Percentiles rank a stretch among this genome's conserved stretches.
Conservation (phyloP, 2,797 vertebrate genomes). For the Florisuga fusca region DNA sequence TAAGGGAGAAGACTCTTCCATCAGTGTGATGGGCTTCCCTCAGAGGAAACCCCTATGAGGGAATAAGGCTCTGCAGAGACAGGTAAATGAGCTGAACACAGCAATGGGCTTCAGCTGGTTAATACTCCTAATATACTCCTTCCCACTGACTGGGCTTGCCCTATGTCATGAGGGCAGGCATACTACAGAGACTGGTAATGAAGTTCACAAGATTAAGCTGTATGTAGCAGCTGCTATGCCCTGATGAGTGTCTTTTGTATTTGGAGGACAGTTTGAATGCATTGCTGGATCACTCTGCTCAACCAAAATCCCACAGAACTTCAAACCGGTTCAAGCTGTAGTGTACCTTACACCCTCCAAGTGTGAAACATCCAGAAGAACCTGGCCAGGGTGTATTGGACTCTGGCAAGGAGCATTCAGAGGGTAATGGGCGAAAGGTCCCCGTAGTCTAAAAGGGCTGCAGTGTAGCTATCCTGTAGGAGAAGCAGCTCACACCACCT, state of each 20-base stretch:
- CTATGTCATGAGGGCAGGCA: background rate
- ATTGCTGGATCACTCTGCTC: background rate
- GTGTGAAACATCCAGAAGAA: background rate
- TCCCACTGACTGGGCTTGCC: background rate
- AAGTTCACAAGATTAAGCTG: background rate
- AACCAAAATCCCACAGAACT: rapidly evolving
- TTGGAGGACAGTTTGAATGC: background rate
- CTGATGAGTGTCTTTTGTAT: background rate
- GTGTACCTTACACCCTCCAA: background rate
- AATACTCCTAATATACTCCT: background rate
- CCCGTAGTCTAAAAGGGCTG: background rate
- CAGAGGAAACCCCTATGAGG: background rate
- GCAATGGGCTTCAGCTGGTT: background rate
- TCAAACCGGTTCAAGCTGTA: background rate
- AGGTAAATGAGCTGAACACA: background rate
- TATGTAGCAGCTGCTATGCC: background rate
- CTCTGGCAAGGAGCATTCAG: background rate
- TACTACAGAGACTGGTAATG: background rate
- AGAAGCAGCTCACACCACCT: background rate
- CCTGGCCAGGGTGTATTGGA: background rate
- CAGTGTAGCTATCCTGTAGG: background rate
- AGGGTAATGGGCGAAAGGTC: background rate
- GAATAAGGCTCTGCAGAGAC: background rate
- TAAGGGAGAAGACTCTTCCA: background rate
- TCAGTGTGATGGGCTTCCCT: background rate